Evolutionary conservation across 2,888 invertebrate species (phyloP).

Genomic region (Cosmorhoe ocellata): DNA sequence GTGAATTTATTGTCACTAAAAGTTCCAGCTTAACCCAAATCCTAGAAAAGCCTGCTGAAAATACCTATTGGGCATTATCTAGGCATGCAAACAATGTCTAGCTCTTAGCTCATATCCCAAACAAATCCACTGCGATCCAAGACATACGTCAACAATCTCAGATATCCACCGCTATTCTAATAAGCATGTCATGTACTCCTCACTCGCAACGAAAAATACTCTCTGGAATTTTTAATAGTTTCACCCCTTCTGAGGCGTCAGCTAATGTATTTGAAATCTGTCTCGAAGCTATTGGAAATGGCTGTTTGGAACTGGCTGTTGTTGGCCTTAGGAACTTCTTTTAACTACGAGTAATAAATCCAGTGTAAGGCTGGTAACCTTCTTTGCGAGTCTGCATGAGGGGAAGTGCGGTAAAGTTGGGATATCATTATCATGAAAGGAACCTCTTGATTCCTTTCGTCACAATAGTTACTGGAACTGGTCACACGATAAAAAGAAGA

Average conservation of each 20-base stretch:
- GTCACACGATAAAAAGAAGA: too few species aligned
- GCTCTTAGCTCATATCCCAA: not conserved
- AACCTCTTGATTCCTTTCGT: too few species aligned
- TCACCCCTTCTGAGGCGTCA: constrained; percentile 57
- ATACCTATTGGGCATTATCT: too few species aligned
- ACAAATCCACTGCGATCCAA: constrained; percentile 4
- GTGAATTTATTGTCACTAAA: too few species aligned
- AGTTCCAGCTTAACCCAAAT: too few species aligned
- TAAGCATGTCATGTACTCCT: constrained; percentile 68
- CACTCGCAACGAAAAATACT: constrained; percentile 43
- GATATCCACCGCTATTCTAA: constrained; percentile 55
- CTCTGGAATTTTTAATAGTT: constrained; percentile 78
- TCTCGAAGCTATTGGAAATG: constrained; percentile 77
- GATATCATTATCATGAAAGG: too few species aligned
- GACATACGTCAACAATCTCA: constrained; percentile 27
- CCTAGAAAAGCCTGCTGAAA: too few species aligned
- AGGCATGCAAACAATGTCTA: not conserved
- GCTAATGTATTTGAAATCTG: constrained; percentile 81
- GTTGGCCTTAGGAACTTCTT: constrained; percentile 75
- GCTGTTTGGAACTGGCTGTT: constrained; percentile 78
- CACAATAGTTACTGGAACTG: too few species aligned
- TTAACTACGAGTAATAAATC: constrained; percentile 80
- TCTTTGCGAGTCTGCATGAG: constrained; percentile 67
- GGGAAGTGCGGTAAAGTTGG: constrained; percentile 41
- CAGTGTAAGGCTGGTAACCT: constrained; percentile 63